Conservation (phyloP, 2,113 vertebrate genomes). For the Petrocephalus microphthalmus region DNA sequence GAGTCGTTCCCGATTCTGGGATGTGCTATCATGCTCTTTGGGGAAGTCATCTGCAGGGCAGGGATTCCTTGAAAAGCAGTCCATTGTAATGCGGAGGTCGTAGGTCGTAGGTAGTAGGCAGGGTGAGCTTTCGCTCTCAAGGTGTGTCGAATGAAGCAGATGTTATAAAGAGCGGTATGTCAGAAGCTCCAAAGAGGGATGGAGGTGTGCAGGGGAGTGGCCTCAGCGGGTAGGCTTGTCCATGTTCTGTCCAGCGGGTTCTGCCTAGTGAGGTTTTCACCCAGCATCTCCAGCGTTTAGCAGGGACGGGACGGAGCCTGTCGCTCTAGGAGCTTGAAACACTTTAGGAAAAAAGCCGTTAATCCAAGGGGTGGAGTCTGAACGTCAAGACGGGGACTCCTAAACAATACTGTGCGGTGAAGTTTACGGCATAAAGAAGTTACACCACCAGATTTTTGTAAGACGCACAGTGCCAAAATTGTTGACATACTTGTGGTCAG, state of each 20-base stretch:
- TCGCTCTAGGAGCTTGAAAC: not conserved
- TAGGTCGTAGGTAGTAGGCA: not conserved
- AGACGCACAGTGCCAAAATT: not conserved
- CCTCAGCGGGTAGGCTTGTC: not conserved
- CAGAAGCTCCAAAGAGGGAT: not conserved
- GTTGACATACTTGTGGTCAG: constrained; percentile 13
- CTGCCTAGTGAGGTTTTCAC: not conserved
- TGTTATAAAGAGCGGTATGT: not conserved
- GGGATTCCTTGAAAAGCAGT: not conserved
- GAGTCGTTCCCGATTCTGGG: not conserved
- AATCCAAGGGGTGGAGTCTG: not conserved
- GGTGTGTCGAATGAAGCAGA: not conserved
- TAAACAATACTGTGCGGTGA: not conserved
- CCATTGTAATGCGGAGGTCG: not conserved
- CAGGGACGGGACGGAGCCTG: not conserved
- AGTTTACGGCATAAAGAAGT: not conserved
- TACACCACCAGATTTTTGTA: not conserved
- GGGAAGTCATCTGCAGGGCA: not conserved
- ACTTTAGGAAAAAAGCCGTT: not conserved
- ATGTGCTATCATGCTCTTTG: not conserved
- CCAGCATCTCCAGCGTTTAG: not conserved
- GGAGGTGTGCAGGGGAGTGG: not conserved
- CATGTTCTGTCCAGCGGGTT: not conserved
- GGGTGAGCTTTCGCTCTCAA: not conserved
- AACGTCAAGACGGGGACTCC: not conserved